Evolutionary conservation across 2,797 vertebrate genomes (phyloP).

Genomic region (Rhincodon typus): DNA sequence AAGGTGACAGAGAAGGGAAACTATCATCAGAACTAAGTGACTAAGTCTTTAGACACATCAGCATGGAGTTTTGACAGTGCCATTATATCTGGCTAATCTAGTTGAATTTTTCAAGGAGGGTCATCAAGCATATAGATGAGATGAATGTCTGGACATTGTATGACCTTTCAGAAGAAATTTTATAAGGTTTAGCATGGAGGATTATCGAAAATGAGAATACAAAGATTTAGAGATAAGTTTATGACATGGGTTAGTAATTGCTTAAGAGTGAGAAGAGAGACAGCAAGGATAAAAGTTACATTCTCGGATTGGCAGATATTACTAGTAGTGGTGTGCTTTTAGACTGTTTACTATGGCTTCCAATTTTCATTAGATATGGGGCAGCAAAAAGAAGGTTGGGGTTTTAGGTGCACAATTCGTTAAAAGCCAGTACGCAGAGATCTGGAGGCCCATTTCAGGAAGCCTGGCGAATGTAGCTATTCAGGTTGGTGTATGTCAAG

Average conservation of each 20-base stretch:
- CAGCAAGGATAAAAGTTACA: background rate
- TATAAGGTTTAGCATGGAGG: background rate
- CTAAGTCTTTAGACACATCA: background rate
- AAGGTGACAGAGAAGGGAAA: background rate
- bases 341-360: background rate
- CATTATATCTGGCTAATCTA: background rate
- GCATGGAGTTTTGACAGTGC: background rate
- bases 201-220: background rate
- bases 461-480: no score
- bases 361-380: background rate
- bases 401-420: no score
- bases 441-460: no score
- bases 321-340: background rate
- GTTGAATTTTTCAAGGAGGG: background rate
- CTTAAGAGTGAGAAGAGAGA: background rate
- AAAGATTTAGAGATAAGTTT: background rate
- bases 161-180: background rate
- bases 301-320: background rate
- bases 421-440: no score
- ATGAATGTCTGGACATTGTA: background rate
- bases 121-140: no score
- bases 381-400: no score
- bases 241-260: background rate
- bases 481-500: no score
- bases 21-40: background rate